These are phyloP conservation scores for Pelobates fuscus DNA, from an alignment of 2,113 vertebrate genomes.

Conservation along the genomic window DNA sequence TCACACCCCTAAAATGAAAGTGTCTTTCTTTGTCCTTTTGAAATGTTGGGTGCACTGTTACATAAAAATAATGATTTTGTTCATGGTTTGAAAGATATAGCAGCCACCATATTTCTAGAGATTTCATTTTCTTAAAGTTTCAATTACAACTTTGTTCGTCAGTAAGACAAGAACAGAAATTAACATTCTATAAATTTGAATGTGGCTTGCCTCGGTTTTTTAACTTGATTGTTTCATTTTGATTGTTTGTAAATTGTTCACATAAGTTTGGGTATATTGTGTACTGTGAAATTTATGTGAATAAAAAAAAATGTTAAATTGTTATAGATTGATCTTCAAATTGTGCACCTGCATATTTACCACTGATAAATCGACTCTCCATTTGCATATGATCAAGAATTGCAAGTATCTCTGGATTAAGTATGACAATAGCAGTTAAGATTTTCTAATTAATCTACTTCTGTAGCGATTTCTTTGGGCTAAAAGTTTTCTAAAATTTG, in stretches of 20 bases:
- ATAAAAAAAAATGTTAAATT: slow-evolving; percentile 47
- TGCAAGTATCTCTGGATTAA: background rate
- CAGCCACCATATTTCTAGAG: too few species aligned
- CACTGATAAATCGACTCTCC: slow-evolving; percentile 28
- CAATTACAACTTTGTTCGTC: too few species aligned
- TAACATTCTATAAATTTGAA: background rate
- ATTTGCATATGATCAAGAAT: slow-evolving; percentile 3
- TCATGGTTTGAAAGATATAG: too few species aligned
- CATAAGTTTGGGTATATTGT: slow-evolving; percentile 61
- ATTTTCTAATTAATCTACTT: slow-evolving; percentile 14
- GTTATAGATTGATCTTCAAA: slow-evolving; percentile 48
- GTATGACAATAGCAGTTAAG: slow-evolving; percentile 16
- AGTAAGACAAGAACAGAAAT: too few species aligned
- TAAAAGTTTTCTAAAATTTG: slow-evolving; percentile 18
- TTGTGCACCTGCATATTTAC: slow-evolving; percentile 24
- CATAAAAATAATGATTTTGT: too few species aligned
- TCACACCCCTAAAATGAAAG: too few species aligned
- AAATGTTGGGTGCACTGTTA: too few species aligned
- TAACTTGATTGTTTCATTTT: slow-evolving; percentile 33
- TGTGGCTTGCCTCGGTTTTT: background rate
- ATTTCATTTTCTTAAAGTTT: too few species aligned
- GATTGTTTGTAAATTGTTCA: slow-evolving; percentile 63
- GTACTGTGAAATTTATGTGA: slow-evolving; percentile 56
- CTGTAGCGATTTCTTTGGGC: background rate
- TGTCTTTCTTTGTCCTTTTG: too few species aligned